Evolutionary conservation across 2,888 invertebrate genomes (phyloP).

Genomic region (Drosophila planitibia): DNA sequence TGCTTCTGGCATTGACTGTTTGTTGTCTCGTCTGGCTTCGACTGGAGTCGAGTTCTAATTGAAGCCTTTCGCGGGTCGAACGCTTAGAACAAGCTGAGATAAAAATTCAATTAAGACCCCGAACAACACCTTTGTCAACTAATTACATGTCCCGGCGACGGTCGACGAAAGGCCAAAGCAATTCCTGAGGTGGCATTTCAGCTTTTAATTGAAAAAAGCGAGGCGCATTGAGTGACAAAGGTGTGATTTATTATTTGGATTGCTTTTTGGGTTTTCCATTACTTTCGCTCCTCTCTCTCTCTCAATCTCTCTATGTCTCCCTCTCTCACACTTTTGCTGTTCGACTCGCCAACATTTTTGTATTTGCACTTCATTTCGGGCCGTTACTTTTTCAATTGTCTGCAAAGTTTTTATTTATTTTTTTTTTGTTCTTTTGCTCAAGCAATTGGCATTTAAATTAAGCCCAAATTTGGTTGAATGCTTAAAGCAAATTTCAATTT

Average conservation of each 20-base stretch:
- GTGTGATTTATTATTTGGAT: conserved; percentile 77
- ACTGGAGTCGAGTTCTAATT: conserved; percentile 31
- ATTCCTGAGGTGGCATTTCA: conserved; percentile 58
- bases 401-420: conserved; percentile 42
- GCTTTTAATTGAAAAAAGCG: conserved; percentile 71
- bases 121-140: conserved; percentile 76
- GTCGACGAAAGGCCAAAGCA: conserved; percentile 69
- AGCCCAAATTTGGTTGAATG: conserved; percentile 50
- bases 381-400: conserved; percentile 60
- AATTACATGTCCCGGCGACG: conserved; percentile 67
- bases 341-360: conserved; percentile 24
- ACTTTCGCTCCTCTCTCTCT: not conserved
- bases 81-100: conserved; percentile 59
- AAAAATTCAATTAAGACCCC: conserved; percentile 75
- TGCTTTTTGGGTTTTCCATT: conserved; percentile 49
- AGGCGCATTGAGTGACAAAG: conserved; percentile 73
- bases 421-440: conserved; percentile 8
- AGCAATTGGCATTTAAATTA: conserved; percentile 61
- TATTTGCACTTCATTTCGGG: conserved; percentile 57
- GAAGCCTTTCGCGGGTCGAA: conserved; percentile 34
- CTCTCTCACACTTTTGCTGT: conserved; percentile 10
- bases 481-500: conserved; percentile 43
- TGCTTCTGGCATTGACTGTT: conserved; percentile 14
- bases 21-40: not conserved
- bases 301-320: not conserved